phyloP scores from a whole-genome alignment of 2,113 vertebrate species.

The Atherinomorus stipes region DNA sequence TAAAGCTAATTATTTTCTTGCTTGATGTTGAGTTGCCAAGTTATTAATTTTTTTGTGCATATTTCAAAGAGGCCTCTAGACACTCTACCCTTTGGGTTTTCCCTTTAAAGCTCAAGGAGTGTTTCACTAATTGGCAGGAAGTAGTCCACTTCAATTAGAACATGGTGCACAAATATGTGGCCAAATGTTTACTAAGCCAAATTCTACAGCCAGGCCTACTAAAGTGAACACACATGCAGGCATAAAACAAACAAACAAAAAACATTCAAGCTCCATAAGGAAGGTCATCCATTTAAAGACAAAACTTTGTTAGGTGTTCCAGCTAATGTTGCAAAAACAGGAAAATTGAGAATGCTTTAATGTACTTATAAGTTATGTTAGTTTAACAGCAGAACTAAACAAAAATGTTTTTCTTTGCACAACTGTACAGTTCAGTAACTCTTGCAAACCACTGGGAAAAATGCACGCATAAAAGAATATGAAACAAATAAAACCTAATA shows the following conservation, averaged over 20 bases:
- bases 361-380: neutral
- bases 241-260: neutral
- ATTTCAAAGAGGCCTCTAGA: constrained; percentile 81
- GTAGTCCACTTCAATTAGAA: constrained; percentile 78
- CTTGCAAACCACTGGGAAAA: neutral
- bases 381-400: neutral
- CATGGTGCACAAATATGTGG: constrained; percentile 68
- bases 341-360: neutral
- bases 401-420: neutral
- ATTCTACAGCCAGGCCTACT: constrained; percentile 40
- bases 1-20: constrained; percentile 71
- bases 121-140: constrained; percentile 80
- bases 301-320: neutral
- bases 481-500: too few relatives aligned
- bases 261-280: neutral
- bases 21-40: constrained; percentile 76
- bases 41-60: constrained; percentile 74
- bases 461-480: neutral
- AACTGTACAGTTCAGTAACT: neutral
- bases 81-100: constrained; percentile 75
- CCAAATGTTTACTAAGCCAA: constrained; percentile 74
- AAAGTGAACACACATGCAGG: constrained; percentile 5
- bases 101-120: constrained; percentile 79
- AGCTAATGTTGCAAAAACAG: neutral
- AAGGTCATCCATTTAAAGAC: constrained; percentile 4